These are phyloP conservation scores for Gerris lacustris DNA, from an alignment of 2,888 invertebrate genomes.

Conservation along the genomic window DNA sequence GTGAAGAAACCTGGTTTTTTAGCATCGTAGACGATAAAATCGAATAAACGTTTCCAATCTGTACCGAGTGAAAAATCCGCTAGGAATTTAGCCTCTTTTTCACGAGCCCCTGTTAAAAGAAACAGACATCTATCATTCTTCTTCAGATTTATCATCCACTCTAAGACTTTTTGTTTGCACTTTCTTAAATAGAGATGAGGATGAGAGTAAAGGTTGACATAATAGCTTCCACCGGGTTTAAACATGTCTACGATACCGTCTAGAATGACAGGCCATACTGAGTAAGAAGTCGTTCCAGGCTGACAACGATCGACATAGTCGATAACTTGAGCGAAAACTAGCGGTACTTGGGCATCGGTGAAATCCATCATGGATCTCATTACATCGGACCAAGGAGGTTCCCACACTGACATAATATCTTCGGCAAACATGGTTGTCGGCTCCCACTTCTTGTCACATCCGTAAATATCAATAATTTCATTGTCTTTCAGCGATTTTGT, in stretches of 20 bases:
- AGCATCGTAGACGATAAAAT: constrained; percentile 52
- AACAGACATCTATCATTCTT: constrained; percentile 44
- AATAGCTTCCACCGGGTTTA: constrained; percentile 47
- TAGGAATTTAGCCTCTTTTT: constrained; percentile 53
- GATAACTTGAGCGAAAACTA: constrained; percentile 53
- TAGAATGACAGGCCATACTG: constrained; percentile 53
- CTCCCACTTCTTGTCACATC: constrained; percentile 45
- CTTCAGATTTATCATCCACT: constrained; percentile 49
- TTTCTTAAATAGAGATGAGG: constrained; percentile 43
- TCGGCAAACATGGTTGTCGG: constrained; percentile 42
- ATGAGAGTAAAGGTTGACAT: constrained; percentile 46
- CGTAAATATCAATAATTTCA: constrained; percentile 48
- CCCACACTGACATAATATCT: constrained; percentile 49
- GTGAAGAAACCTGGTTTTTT: constrained; percentile 64
- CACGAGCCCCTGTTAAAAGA: constrained; percentile 57
- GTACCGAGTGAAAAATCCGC: constrained; percentile 49
- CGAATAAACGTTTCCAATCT: constrained; percentile 52
- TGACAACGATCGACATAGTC: constrained; percentile 48
- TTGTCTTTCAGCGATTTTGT: constrained; percentile 42
- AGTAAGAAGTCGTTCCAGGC: constrained; percentile 39
- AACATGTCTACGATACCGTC: constrained; percentile 51
- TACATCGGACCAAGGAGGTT: constrained; percentile 46
- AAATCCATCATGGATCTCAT: constrained; percentile 54
- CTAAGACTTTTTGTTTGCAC: constrained; percentile 41
- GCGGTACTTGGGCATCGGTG: constrained; percentile 48